Base-by-base conservation (phyloP, 2,113 vertebrate genomes). In the Murina feae region DNA sequence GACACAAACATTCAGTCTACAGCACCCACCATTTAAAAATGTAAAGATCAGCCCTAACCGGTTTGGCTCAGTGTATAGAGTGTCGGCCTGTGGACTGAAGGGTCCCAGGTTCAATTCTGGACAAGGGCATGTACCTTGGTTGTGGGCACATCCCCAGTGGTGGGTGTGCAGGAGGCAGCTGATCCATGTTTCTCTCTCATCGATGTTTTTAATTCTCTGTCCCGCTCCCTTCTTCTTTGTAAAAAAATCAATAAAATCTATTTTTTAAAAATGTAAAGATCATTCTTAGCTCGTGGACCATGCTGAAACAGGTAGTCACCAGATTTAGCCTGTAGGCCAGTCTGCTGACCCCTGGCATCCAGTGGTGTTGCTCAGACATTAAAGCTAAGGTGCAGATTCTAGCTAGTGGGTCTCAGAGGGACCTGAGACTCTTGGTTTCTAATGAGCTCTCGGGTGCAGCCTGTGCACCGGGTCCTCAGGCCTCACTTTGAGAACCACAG, bases 271-370 rank as follows among this genome's bases (percentile, higher is more conserved):
- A 13, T 21, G 5, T 16, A 39, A 17, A 72, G 68, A 30, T 1
- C 8, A 1, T 13, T 14, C 32, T n/a, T 17, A 28, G 63, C 32
- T 60, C 3, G 8, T 23, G 68, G 63, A 49, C 49, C 51, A 17
- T 2, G 5, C 5, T 21, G 47, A 21, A 55, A 9, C 9, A 30
- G 28, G 18, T 0, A 7, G 55, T 44, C 0, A 0, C 16, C 25
- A 5, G 20, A 23, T 23, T 17, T 39, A 55, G 69, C 30, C 53
- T 7, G 8, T 0, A 0, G 42, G 47, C 28, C 14, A 30, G 47
- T 14, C 42, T 32, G 51, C 28, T 2, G 5, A 8, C 16, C n/a
- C 3, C 17, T 39, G 20, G 25, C 6, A 1, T 1, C 2, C 30
- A 1, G 0, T 0, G 14, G 4, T 6, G 5, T 37, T 79, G 49